Percentiles rank a stretch among this genome's conserved stretches.
phyloP scores from a whole-genome alignment of 2,113 vertebrate species.

The Narcine bancroftii region DNA sequence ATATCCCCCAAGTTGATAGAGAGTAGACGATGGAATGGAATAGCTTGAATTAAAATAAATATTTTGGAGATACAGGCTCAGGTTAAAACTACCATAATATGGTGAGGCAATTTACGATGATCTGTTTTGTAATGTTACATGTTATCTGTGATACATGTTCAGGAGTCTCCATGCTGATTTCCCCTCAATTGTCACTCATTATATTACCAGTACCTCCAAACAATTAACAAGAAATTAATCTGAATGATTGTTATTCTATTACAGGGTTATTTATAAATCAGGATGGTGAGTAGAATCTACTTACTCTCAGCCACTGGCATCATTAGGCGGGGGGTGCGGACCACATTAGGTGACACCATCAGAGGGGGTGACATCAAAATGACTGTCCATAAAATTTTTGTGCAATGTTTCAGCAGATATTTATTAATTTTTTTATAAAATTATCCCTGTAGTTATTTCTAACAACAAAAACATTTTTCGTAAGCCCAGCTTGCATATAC shows the following conservation, averaged over 20 bases:
- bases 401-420: no score
- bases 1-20: not conserved
- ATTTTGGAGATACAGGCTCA: not conserved
- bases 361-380: no score
- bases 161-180: not conserved
- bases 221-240: not conserved
- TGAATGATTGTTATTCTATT: not conserved
- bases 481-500: no score
- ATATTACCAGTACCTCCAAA: not conserved
- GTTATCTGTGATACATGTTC: not conserved
- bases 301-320: not conserved
- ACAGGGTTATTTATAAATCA: not conserved
- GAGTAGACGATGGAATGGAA: not conserved
- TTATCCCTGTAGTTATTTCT: no score
- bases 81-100: not conserved
- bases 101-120: not conserved
- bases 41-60: not conserved
- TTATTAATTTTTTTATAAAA: no score
- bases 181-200: not conserved
- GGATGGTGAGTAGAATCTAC: no score
- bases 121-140: not conserved
- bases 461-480: no score
- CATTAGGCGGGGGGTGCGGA: no score
- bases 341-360: no score
- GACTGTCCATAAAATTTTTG: no score